Percentiles rank a stretch among this genome's conserved stretches.
phyloP scores from a whole-genome alignment of 2,797 vertebrate genomes.

The Gadopsis marmoratus region DNA sequence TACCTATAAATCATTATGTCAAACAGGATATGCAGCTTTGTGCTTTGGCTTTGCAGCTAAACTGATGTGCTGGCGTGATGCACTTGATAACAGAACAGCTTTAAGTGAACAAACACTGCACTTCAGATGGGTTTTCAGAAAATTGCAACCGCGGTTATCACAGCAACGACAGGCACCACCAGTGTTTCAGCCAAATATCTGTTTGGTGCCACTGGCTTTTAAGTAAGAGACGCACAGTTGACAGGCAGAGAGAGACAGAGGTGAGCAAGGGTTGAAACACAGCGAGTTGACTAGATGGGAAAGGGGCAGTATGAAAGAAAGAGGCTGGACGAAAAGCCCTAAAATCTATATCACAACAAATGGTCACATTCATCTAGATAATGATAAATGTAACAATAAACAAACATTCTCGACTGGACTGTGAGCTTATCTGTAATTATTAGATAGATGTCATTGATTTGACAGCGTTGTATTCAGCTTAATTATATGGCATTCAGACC shows the following conservation, averaged over 20 bases:
- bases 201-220: conserved; percentile 7
- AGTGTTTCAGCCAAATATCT: conserved; percentile 18
- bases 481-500: not conserved
- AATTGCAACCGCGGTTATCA: conserved; percentile 34
- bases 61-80: conserved; percentile 21
- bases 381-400: not conserved
- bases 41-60: conserved; percentile 6
- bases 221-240: conserved; percentile 5
- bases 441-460: conserved; percentile 5
- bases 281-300: not conserved
- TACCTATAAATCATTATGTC: conserved; percentile 38
- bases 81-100: conserved; percentile 24
- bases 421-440: not conserved
- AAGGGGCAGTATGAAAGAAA: not conserved
- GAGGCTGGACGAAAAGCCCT: not conserved
- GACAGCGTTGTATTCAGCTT: conserved; percentile 1
- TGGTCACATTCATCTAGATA: not conserved
- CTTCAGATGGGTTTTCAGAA: conserved; percentile 33
- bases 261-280: not conserved
- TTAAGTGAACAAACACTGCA: conserved; percentile 3
- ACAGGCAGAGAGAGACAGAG: not conserved
- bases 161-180: conserved; percentile 1
- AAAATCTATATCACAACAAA: conserved; percentile 5
- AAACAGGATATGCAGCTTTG: conserved; percentile 15
- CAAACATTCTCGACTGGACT: not conserved